A percentile compares a stretch with the other conserved stretches of the same genome.
These are phyloP conservation scores for Dunckerocampus dactyliophorus DNA, from an alignment of 2,113 vertebrate species.

Conservation along the genomic window DNA sequence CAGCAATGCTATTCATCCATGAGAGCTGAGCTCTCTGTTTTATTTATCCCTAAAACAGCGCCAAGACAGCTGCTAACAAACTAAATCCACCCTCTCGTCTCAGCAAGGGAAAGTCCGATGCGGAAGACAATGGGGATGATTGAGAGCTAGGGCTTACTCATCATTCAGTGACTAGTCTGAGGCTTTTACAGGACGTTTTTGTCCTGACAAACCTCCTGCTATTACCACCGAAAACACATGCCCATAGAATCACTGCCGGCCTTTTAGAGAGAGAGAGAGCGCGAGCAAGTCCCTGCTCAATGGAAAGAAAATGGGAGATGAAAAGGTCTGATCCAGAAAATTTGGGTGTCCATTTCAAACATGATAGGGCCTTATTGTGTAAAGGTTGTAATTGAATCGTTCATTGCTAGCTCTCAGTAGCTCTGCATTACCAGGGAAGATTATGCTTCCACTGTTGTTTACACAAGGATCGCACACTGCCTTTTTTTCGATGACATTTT, in stretches of 20 bases:
- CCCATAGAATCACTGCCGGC: constrained; percentile 33
- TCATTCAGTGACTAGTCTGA: background rate
- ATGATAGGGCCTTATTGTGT: constrained; percentile 23
- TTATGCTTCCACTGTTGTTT: background rate
- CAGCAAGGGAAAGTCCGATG: constrained; percentile 7
- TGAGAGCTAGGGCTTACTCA: constrained; percentile 9
- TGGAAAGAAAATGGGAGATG: constrained; percentile 25
- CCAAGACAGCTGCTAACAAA: constrained; percentile 14
- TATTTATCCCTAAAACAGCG: constrained; percentile 15
- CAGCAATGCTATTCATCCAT: constrained; percentile 33
- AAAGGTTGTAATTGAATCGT: constrained; percentile 33
- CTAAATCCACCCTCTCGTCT: constrained; percentile 19
- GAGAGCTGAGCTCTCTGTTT: constrained; percentile 45
- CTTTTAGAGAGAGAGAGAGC: constrained; percentile 23
- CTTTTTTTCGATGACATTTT: too few relatives aligned
- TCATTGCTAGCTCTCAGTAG: constrained; percentile 9
- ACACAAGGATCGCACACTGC: too few relatives aligned
- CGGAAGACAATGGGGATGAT: constrained; percentile 17
- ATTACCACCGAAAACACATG: constrained; percentile 29
- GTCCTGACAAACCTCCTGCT: constrained; percentile 22
- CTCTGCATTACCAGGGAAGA: constrained; percentile 12
- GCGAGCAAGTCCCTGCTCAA: constrained; percentile 9
- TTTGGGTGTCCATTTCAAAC: constrained; percentile 45
- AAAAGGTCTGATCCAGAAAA: constrained; percentile 48
- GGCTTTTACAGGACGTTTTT: constrained; percentile 12